These are phyloP conservation scores for Bovichtus variegatus DNA, from an alignment of 2,797 vertebrate species.

Conservation along the genomic window DNA sequence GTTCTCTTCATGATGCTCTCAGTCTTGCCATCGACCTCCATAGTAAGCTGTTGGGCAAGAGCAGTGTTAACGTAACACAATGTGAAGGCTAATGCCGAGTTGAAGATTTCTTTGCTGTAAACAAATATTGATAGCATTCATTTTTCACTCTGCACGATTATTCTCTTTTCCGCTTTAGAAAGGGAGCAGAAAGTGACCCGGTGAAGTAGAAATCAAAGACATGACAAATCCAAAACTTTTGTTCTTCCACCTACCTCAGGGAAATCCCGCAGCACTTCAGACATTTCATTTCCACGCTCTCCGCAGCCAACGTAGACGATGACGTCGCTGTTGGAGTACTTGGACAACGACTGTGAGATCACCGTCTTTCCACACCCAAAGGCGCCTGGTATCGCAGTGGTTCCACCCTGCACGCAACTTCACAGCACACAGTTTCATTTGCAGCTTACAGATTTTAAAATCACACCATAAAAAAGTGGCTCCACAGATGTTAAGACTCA, in stretches of 20 bases:
- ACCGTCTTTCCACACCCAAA: slow-evolving; percentile 99
- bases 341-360: slow-evolving; percentile 97
- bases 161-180: not conserved
- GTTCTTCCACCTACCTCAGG: slow-evolving; percentile 79
- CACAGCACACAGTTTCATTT: not conserved
- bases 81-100: not conserved
- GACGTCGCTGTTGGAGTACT: slow-evolving; percentile 99
- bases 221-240: not conserved
- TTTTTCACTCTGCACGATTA: not conserved
- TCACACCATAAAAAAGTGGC: not conserved
- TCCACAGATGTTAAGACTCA: not conserved
- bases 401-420: slow-evolving; percentile 98
- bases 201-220: not conserved
- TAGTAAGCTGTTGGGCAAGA: slow-evolving; percentile 89
- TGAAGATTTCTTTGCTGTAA: not conserved
- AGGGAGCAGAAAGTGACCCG: not conserved
- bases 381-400: slow-evolving; percentile 97
- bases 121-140: not conserved
- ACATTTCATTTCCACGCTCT: slow-evolving; percentile 99
- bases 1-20: slow-evolving; percentile 99
- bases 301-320: slow-evolving; percentile 98
- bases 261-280: slow-evolving; percentile 96
- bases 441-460: not conserved
- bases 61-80: slow-evolving; percentile 10
- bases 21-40: slow-evolving; percentile 97